A percentile compares a stretch with the other conserved stretches of the same genome.
phyloP scores from a whole-genome alignment of 2,888 invertebrate species.

The Deladenus siricidicola region DNA sequence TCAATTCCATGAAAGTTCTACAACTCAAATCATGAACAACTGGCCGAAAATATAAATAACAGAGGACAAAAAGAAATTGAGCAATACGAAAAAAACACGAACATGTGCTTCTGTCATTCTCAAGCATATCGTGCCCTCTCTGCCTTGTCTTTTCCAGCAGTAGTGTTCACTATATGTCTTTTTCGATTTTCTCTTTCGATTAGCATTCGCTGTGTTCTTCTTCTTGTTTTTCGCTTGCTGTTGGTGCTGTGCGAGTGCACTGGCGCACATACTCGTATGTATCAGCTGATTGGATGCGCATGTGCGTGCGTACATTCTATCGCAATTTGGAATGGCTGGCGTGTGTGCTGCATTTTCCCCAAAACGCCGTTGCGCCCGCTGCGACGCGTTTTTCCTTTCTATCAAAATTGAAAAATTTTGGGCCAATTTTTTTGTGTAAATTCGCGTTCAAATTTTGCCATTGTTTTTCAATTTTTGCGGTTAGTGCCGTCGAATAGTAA shows the following conservation, averaged over 20 bases:
- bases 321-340: constrained; percentile 6
- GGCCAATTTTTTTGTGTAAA: not conserved
- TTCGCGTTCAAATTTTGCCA: not conserved
- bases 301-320: not conserved
- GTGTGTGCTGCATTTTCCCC: not conserved
- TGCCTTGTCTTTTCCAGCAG: too few relatives aligned
- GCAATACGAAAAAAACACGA: not conserved
- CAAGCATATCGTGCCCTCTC: too few relatives aligned
- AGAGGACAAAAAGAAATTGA: not conserved
- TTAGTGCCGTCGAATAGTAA: too few relatives aligned
- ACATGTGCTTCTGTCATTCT: not conserved
- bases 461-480: too few relatives aligned
- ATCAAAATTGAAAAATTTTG: not conserved
- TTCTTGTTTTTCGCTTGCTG: not conserved
- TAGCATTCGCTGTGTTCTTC: not conserved
- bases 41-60: not conserved
- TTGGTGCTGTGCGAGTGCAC: not conserved
- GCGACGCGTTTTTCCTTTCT: not conserved
- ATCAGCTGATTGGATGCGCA: constrained; percentile 4
- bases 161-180: too few relatives aligned
- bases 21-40: not conserved
- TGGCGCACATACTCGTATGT: not conserved
- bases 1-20: too few relatives aligned
- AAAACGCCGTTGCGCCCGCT: not conserved
- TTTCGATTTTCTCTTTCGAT: too few relatives aligned